phyloP scores from a whole-genome alignment of 2,888 invertebrate genomes.

The Mechanitis messenoides region DNA sequence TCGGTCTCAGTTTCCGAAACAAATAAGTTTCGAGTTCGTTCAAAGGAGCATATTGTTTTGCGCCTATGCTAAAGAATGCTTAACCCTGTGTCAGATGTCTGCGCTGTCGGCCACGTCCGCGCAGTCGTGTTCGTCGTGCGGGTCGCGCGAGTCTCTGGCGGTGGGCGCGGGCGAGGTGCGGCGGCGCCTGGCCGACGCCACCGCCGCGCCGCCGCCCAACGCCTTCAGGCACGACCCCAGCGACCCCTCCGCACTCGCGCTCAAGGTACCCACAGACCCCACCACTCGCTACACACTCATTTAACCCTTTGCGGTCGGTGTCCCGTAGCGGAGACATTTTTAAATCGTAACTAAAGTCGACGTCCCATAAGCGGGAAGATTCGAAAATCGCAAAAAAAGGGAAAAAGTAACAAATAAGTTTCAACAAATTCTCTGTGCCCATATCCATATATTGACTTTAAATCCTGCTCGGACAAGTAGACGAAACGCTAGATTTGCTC shows the following conservation, averaged over 20 bases:
- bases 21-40: no score
- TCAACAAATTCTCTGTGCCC: no score
- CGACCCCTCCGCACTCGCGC: slow-evolving; percentile 97
- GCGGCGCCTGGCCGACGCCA: slow-evolving; percentile 86
- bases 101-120: slow-evolving; percentile 52
- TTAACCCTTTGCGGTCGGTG: no score
- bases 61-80: neutral
- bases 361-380: no score
- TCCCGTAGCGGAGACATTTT: no score
- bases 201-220: slow-evolving; percentile 73
- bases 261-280: slow-evolving; percentile 79
- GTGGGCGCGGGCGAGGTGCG: slow-evolving; percentile 92
- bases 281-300: neutral
- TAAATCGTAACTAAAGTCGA: no score
- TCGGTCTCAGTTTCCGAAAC: neutral
- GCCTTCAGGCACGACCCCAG: slow-evolving; percentile 95
- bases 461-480: no score
- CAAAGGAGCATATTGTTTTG: no score
- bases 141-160: slow-evolving; percentile 79
- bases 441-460: no score
- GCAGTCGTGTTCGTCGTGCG: slow-evolving; percentile 60
- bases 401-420: no score
- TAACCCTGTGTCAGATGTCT: slow-evolving; percentile 24
- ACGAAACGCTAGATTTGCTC: no score
- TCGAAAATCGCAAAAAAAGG: no score